Conservation (phyloP, 2,797 vertebrate species). For the Rhinogobio ventralis region DNA sequence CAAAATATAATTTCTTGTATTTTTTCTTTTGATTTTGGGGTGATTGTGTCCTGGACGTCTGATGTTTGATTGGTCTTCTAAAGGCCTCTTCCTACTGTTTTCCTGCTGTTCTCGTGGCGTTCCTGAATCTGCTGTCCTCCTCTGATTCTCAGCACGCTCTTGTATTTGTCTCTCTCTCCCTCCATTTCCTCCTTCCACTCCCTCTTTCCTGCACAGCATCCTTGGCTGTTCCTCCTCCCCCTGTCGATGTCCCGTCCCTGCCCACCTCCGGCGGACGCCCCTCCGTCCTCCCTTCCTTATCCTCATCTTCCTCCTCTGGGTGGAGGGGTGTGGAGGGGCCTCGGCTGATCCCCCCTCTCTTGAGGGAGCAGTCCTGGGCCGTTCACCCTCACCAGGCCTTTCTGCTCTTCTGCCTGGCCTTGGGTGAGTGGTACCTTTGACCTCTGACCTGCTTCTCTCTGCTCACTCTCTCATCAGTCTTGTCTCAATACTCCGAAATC, state of each 20-base stretch:
- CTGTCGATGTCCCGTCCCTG: conserved; percentile 74
- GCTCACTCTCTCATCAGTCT: background rate
- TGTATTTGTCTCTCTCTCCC: conserved; percentile 72
- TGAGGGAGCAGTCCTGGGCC: conserved; percentile 92
- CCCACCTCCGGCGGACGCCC: conserved; percentile 79
- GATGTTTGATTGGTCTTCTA: background rate
- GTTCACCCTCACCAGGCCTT: conserved; percentile 86
- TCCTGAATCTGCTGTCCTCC: conserved; percentile 60
- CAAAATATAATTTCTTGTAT: no score
- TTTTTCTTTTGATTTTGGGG: background rate
- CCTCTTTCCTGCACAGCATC: conserved; percentile 84
- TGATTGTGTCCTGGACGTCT: background rate
- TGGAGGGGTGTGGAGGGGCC: conserved; percentile 78
- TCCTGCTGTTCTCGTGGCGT: conserved; percentile 52
- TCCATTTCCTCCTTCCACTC: conserved; percentile 60
- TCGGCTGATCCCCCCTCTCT: conserved; percentile 88
- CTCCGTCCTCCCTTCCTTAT: conserved; percentile 73
- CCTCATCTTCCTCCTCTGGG: conserved; percentile 70
- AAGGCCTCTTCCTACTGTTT: background rate
- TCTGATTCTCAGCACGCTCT: conserved; percentile 76
- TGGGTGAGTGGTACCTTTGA: conserved; percentile 87
- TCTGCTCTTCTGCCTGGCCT: conserved; percentile 94
- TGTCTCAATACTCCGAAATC: background rate
- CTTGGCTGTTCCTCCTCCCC: conserved; percentile 77
- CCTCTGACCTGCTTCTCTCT: conserved; percentile 37